These are phyloP conservation scores for Spheniscus humboldti DNA, from an alignment of 2,797 vertebrate species.

Conservation along the genomic window DNA sequence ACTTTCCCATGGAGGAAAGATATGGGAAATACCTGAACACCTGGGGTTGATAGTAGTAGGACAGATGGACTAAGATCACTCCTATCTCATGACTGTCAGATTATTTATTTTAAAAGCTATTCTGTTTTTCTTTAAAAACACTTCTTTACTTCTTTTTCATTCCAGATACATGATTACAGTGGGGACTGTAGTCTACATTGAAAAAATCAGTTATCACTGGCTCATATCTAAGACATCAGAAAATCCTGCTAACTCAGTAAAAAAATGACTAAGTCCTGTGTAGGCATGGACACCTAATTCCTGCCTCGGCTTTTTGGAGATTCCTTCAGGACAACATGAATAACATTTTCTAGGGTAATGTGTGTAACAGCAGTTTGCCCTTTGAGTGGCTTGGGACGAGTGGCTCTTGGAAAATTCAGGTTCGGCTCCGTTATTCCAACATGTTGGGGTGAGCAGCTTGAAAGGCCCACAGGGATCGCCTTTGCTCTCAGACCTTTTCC, in stretches of 20 bases:
- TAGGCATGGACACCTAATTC: background rate
- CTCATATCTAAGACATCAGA: background rate
- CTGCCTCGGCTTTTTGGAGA: background rate
- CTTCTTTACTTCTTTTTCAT: background rate
- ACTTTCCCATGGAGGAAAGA: background rate
- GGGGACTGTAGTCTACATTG: background rate
- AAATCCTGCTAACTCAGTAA: background rate
- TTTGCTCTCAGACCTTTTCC: background rate
- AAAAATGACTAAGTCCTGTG: background rate
- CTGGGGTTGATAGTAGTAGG: background rate
- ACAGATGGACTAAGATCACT: background rate
- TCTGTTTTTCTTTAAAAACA: background rate
- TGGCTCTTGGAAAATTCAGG: background rate
- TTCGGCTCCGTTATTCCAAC: rapidly evolving
- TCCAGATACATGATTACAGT: background rate
- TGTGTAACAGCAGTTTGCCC: background rate
- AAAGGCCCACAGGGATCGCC: background rate
- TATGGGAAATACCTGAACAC: background rate
- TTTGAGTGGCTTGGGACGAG: background rate
- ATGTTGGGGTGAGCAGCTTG: background rate
- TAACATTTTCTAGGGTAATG: background rate
- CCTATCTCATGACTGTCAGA: background rate
- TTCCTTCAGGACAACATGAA: background rate
- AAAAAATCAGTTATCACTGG: background rate
- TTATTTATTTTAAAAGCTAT: background rate